phyloP scores from a whole-genome alignment of 2,113 vertebrate species.

The Psilopsiagon aurifrons region DNA sequence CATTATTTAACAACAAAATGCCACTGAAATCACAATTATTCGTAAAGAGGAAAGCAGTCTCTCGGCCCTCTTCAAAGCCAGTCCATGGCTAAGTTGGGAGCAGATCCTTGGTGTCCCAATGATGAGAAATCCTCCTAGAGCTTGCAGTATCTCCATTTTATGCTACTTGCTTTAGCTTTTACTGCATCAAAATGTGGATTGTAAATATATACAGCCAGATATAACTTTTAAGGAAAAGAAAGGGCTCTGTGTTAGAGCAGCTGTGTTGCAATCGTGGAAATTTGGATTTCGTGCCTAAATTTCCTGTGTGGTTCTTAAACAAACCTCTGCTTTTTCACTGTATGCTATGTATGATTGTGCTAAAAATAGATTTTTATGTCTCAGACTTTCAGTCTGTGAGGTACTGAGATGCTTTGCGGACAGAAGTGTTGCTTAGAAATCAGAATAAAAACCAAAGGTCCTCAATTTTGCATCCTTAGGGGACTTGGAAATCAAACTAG shows the following conservation, averaged over 20 bases:
- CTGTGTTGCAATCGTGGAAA: not conserved
- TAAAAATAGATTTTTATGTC: not conserved
- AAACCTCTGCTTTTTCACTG: not conserved
- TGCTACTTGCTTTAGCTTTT: not conserved
- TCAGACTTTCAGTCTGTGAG: not conserved
- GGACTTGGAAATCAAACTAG: not conserved
- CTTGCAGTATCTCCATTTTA: not conserved
- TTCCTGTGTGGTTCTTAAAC: not conserved
- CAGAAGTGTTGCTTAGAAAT: not conserved
- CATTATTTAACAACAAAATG: not conserved
- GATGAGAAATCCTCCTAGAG: not conserved
- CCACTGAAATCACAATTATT: accelerated
- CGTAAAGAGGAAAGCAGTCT: not conserved
- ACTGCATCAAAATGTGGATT: not conserved
- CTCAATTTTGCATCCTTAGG: not conserved
- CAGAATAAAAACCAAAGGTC: not conserved
- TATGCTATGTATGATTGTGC: not conserved
- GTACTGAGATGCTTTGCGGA: not conserved
- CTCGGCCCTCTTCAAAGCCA: not conserved
- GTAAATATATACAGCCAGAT: not conserved
- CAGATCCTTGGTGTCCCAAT: not conserved
- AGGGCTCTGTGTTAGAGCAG: not conserved
- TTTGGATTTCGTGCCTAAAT: not conserved
- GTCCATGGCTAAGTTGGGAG: not conserved
- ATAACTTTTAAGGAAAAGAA: not conserved